Base-by-base conservation (phyloP, 2,797 vertebrate species). In the Esox masquinongy region DNA sequence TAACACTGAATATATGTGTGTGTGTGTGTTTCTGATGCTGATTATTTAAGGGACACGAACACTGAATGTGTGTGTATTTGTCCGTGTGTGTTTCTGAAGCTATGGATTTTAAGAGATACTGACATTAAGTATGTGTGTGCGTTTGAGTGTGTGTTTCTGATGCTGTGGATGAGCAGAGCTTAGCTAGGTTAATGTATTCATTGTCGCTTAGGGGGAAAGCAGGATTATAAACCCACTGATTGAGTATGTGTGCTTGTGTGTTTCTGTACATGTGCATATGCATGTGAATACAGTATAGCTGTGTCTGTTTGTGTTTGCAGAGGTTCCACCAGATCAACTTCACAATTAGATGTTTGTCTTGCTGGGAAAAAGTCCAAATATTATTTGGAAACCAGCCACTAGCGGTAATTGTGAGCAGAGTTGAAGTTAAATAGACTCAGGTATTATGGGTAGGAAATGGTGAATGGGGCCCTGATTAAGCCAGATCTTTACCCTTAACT, bases 1-100 rank as follows among this genome's bases (percentile, higher is more conserved):
- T 79, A 77, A 75, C 81, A 74, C 74, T 50, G 16, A 77, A 26
- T 75, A 69, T 59, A 66, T 83, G 56, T 70, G 61, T 34, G 17
- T 56, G 16, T 72, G 26, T 24, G 36, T 31, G 47, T 74, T 12
- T 39, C 24, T 19, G 19, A 47, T 47, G 43, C 43, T 29, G 22
- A 6, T 43, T n/a, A 59, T 51, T 8, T 34, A 59, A 49, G 7
- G 16, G 14, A 16, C 43, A 47, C 11, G 43, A 1, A 56, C 31
- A 29, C 31, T 49, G 22, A 22, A 47, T 43, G 29, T 43, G 29
- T 73, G 17, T 47, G 43, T 47, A 47, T 47, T 47, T 47, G 43
- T 47, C 43, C 43, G 6, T n/a, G 29, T 47, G 19, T 16, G 53
- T 29, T 17, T 36, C 43, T 69, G 56, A 11, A 6, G 1, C 26